A percentile compares a stretch with the other conserved stretches of the same genome.
These are phyloP conservation scores for Maconellicoccus hirsutus DNA, from an alignment of 1,140 invertebrate genomes.

Conservation along the genomic window DNA sequence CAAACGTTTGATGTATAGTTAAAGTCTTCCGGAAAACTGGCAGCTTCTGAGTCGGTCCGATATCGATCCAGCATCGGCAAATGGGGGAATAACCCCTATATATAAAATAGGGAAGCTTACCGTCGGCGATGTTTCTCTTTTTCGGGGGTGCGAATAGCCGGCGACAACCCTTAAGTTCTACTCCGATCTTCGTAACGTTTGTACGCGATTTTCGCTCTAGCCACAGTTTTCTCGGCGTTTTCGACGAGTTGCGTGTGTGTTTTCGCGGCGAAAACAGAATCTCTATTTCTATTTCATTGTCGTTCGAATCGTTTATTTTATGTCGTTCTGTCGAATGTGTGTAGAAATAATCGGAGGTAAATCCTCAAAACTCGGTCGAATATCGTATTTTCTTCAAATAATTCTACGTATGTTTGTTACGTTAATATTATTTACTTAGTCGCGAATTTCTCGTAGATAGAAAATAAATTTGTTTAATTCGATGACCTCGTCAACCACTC, in stretches of 20 bases:
- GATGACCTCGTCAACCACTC: too few relatives aligned
- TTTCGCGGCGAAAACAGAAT: too few relatives aligned
- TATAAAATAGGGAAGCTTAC: constrained; percentile 11
- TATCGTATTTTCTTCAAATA: too few relatives aligned
- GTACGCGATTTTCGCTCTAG: background rate
- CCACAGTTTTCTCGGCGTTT: background rate
- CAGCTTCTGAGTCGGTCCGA: constrained; percentile 18
- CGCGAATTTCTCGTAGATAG: too few relatives aligned
- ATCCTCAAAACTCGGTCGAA: too few relatives aligned
- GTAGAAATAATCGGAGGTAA: too few relatives aligned
- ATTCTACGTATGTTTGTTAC: too few relatives aligned
- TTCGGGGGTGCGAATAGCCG: constrained; percentile 18
- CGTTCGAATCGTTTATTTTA: too few relatives aligned
- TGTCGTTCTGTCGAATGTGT: too few relatives aligned
- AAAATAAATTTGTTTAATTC: too few relatives aligned
- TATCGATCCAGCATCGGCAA: constrained; percentile 13
- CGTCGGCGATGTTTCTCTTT: background rate
- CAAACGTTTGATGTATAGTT: constrained; percentile 15
- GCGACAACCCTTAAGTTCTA: constrained; percentile 17
- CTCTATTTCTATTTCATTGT: too few relatives aligned
- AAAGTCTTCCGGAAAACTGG: constrained; percentile 14
- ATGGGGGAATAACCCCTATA: constrained; percentile 22
- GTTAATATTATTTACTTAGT: too few relatives aligned
- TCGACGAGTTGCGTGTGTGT: background rate
- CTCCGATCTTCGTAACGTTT: background rate